Evolutionary conservation across 2,888 invertebrate species (phyloP), one percentile per base, ranked within the genome.

Genomic region (Drosophila kanekoi): DNA sequence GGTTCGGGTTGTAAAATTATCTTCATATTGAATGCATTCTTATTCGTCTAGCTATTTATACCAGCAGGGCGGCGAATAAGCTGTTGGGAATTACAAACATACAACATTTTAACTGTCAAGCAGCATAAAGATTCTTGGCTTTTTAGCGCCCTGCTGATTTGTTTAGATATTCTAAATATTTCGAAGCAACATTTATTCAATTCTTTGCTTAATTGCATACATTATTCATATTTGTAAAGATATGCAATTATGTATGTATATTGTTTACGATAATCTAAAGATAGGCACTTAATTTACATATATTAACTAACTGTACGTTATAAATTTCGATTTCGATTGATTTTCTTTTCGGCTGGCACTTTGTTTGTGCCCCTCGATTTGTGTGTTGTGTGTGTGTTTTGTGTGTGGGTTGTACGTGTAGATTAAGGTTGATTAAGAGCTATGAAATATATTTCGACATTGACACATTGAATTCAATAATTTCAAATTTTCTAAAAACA

Each of bases 381-480:
- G 33, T 72, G 59, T 56, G 45, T 68, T 64, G 45, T 62, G 52
- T 67, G 53, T n/a, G n/a, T 68, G 52, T 62, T 41, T 57, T 37
- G 41, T 63, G 59, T 61, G 70, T 77, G 59, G 70, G 60, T 84
- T 81, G 72, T 64, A 60, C 48, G 57, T 56, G 48, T 67, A 63
- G 58, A 65, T 68, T 66, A 61, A 59, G 67, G 56, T 32, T 74
- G 57, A 76, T 77, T 88, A 79, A 79, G 61, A 74, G 67, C 68
- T 83, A 80, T 72, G 67, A 80, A 77, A 69, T 80, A 88, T 69
- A 82, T 87, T 89, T 87, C 79, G 86, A 85, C 60, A 89, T 89
- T 89, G 85, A 89, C 89, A 85, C 85, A 86, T 79, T 75, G 89
- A 85, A 85, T 89, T 89, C 88, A 82, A 85, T 73, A 69, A 76